Percentiles rank a stretch among this genome's conserved stretches.
phyloP scores from a whole-genome alignment of 2,797 vertebrate genomes.

The Aselliscus stoliczkanus region DNA sequence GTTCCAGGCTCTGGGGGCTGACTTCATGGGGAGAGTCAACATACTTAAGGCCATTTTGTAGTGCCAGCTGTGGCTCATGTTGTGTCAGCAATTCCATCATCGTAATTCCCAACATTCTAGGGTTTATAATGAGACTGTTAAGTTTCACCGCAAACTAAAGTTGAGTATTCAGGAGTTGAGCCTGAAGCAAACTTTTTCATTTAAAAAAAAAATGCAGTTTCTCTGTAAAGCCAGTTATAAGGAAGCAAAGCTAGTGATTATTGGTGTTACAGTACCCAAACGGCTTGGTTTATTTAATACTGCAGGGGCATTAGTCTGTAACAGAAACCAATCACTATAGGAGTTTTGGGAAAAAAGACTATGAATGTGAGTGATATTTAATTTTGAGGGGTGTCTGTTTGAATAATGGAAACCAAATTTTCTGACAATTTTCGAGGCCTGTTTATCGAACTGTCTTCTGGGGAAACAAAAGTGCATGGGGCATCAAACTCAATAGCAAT shows the following conservation, averaged over 20 bases:
- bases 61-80: constrained; percentile 63
- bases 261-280: not conserved
- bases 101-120: constrained; percentile 66
- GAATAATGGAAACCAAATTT: constrained; percentile 4
- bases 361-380: not conserved
- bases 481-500: not conserved
- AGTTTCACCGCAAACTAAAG: constrained; percentile 72
- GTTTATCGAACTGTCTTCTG: not conserved
- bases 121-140: constrained; percentile 71
- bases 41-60: constrained; percentile 56
- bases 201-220: constrained; percentile 34
- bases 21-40: constrained; percentile 61
- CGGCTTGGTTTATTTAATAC: constrained; percentile 46
- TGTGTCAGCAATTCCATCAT: constrained; percentile 74
- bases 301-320: constrained; percentile 14
- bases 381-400: constrained; percentile 40
- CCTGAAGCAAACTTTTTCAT: constrained; percentile 66
- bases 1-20: constrained; percentile 32
- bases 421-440: constrained; percentile 34
- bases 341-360: constrained; percentile 19
- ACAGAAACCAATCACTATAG: not conserved
- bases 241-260: constrained; percentile 70
- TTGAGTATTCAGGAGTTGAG: constrained; percentile 64
- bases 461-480: constrained; percentile 1
- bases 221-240: constrained; percentile 68